Evolutionary conservation across 2,113 vertebrate species (phyloP), one percentile per base, ranked within the genome.

Genomic region (Xenopus borealis): DNA sequence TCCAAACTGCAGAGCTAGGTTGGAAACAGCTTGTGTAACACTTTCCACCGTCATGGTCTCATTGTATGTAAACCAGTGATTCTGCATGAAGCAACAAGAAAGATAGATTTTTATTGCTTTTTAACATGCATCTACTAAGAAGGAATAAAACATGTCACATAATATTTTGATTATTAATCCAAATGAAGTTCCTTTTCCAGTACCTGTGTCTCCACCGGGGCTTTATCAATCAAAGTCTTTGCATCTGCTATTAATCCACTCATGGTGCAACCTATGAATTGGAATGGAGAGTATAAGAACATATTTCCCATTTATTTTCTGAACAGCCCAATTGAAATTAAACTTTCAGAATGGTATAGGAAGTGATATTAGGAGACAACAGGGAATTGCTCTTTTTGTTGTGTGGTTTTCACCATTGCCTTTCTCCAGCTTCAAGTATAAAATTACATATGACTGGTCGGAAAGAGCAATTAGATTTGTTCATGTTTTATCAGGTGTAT

Each of bases 41-140:
- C 96, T 98, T 84, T 99, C 97, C 80, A 99, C 97, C 0, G 97
- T 99, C 97, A 99, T 99, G 0, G 93, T 98, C 82, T 99, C 97
- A 10, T 99, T 98, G 86, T 99, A 99, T 68, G 97, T 99, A 82
- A 99, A 99, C 97, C 97, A 99, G 80, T 99, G 97, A 85, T 99
- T 99, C 97, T 99, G 73, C 16, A 77, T 59, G 9, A 69, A 64
- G 69, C 66, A 55, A 50, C 0, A 40, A 1, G n/a, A 14, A 12
- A 7, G 14, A 14, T 14, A 52, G 3, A 40, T 7, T 40, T 40
- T 40, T 6, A 40, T 40, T 40, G 33, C 33, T 40, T 40, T 40
- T 40, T 6, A 40, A 40, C 33, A 1, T 6, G 3, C 33, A 40
- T 6, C 33, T 6, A 2, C 33, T 3, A 6, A 40, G 8, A 40